A percentile compares a stretch with the other conserved stretches of the same genome.
These are phyloP conservation scores for Sturmia bella DNA, from an alignment of 2,888 invertebrate species.

Conservation along the genomic window DNA sequence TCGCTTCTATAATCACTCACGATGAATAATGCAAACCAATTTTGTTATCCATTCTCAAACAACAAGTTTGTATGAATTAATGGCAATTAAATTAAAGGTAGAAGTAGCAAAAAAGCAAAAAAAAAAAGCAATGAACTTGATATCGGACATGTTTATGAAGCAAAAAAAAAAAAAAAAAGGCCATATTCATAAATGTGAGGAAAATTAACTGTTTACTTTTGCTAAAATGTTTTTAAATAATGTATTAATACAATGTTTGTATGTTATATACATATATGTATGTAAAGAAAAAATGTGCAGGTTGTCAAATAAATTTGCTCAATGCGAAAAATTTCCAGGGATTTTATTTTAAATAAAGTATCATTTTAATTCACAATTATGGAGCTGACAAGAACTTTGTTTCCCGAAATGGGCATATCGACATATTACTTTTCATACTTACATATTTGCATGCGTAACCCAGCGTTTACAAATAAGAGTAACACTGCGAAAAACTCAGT, in stretches of 20 bases:
- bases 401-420: no score
- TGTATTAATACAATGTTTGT: constrained; percentile 35
- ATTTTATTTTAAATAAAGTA: no score
- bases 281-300: neutral
- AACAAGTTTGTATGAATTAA: constrained; percentile 34
- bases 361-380: no score
- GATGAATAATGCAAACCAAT: constrained; percentile 27
- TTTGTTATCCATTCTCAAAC: neutral
- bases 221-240: constrained; percentile 28
- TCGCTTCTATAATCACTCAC: constrained; percentile 37
- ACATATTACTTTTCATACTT: no score
- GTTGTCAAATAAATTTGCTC: no score
- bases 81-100: constrained; percentile 39
- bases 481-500: no score
- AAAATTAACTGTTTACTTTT: constrained; percentile 27
- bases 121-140: constrained; percentile 55
- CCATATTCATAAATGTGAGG: neutral
- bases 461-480: no score
- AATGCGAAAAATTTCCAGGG: no score
- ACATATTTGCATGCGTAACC: no score
- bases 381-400: no score
- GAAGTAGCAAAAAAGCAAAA: constrained; percentile 22
- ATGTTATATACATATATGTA: neutral
- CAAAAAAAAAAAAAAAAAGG: neutral
- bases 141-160: constrained; percentile 51